Evolutionary conservation across 2,888 invertebrate species (phyloP).

Genomic region (Agrotis segetum): DNA sequence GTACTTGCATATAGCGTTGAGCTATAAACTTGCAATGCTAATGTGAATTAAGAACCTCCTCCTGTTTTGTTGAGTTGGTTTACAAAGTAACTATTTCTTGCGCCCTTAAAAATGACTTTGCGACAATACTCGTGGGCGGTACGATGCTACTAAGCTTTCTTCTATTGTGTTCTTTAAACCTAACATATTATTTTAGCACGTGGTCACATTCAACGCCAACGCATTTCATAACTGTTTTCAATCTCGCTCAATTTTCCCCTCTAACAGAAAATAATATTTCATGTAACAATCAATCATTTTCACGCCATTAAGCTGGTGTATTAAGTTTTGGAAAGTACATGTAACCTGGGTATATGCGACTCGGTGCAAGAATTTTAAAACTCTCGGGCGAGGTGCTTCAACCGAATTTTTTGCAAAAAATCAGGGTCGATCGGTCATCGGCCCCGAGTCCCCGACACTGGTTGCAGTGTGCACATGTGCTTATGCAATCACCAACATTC

Average conservation of each 20-base stretch:
- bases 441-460: constrained; percentile 76
- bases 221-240: constrained; percentile 12
- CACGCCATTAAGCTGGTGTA: constrained; percentile 23
- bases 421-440: constrained; percentile 80
- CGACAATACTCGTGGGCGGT: constrained; percentile 6
- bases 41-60: constrained; percentile 3
- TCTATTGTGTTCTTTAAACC: constrained; percentile 39
- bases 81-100: constrained; percentile 3
- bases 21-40: neutral
- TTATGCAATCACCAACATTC: constrained; percentile 82
- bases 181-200: constrained; percentile 37
- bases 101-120: constrained; percentile 13
- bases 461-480: constrained; percentile 75
- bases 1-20: neutral
- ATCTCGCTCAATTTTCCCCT: neutral
- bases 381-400: constrained; percentile 30
- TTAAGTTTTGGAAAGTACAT: neutral
- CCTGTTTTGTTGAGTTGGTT: no score
- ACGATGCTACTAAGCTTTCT: constrained; percentile 27
- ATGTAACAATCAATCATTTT: constrained; percentile 41
- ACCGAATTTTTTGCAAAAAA: constrained; percentile 74
- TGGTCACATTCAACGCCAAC: constrained; percentile 11
- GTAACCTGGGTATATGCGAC: neutral
- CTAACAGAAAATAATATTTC: constrained; percentile 27
- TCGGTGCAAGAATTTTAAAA: constrained; percentile 26